Conservation (phyloP, 2,797 vertebrate genomes). For the Neostethus bicornis region DNA sequence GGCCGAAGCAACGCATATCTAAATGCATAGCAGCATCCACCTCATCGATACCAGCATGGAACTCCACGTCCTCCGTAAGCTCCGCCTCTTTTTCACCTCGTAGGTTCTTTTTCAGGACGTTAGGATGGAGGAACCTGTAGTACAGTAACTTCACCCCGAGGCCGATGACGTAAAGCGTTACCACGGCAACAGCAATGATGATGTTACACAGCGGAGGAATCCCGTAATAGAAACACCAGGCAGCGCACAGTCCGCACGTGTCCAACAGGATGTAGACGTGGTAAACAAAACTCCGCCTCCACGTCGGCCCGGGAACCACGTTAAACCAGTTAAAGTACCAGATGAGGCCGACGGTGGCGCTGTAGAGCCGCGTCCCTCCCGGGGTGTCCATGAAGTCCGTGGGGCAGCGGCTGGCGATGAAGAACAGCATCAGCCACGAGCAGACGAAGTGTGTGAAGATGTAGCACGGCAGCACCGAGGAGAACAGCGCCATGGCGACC, state of each 20-base stretch:
- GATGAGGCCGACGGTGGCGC: conserved; percentile 81
- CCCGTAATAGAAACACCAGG: conserved; percentile 69
- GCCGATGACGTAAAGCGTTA: conserved; percentile 70
- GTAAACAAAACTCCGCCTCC: conserved; percentile 76
- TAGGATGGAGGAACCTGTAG: conserved; percentile 84
- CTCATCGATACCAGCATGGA: too few relatives aligned
- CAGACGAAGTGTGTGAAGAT: conserved; percentile 81
- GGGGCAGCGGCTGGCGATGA: conserved; percentile 77
- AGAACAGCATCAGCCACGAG: conserved; percentile 81
- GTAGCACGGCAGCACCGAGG: conserved; percentile 76
- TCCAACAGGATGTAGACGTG: conserved; percentile 79
- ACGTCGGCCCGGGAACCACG: conserved; percentile 69
- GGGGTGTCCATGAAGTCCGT: conserved; percentile 83
- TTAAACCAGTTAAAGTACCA: conserved; percentile 95
- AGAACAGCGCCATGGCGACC: conserved; percentile 79
- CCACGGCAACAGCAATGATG: not conserved
- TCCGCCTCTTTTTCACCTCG: not conserved
- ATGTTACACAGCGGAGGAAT: not conserved
- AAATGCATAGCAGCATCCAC: too few relatives aligned
- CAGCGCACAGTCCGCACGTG: conserved; percentile 65
- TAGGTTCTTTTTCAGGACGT: not conserved
- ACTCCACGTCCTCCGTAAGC: too few relatives aligned
- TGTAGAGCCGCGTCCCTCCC: conserved; percentile 82
- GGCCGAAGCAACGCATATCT: too few relatives aligned
- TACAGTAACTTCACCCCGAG: conserved; percentile 76